These are phyloP conservation scores for Lathronympha strigana DNA, from an alignment of 2,888 invertebrate genomes.

Conservation along the genomic window DNA sequence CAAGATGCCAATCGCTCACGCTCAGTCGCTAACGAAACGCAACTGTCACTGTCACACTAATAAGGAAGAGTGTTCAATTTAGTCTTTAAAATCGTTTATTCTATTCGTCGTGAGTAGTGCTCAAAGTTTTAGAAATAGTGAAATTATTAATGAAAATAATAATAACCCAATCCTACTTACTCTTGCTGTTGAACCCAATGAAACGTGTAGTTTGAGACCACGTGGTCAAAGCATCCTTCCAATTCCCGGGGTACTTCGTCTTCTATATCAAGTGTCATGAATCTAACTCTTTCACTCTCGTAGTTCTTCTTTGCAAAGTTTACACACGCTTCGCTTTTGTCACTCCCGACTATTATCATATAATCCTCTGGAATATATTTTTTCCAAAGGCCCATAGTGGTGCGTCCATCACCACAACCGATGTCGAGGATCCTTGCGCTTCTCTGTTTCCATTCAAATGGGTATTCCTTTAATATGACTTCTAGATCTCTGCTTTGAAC, in stretches of 20 bases:
- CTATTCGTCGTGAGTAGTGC: too few relatives aligned
- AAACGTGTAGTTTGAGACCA: constrained; percentile 32
- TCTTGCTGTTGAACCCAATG: constrained; percentile 35
- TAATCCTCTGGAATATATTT: constrained; percentile 4
- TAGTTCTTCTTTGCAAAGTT: constrained; percentile 22
- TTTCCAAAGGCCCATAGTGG: background rate
- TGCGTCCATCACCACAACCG: constrained; percentile 14
- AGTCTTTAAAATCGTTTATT: too few relatives aligned
- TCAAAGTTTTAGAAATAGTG: too few relatives aligned
- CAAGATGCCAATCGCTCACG: too few relatives aligned
- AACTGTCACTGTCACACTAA: too few relatives aligned
- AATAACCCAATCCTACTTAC: too few relatives aligned
- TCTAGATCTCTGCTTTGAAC: constrained; percentile 12
- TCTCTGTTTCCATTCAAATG: background rate
- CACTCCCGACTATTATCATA: constrained; percentile 27
- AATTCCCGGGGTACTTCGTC: background rate
- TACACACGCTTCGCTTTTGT: constrained; percentile 16
- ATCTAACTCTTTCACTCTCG: constrained; percentile 12
- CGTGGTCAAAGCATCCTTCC: constrained; percentile 28
- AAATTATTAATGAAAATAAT: too few relatives aligned
- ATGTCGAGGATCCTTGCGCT: constrained; percentile 8
- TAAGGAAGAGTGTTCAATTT: too few relatives aligned
- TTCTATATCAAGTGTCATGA: constrained; percentile 24
- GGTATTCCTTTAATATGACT: background rate
- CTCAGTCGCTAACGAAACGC: too few relatives aligned